Base-by-base conservation (phyloP, 2,797 vertebrate species). In the Glyptemys insculpta region DNA sequence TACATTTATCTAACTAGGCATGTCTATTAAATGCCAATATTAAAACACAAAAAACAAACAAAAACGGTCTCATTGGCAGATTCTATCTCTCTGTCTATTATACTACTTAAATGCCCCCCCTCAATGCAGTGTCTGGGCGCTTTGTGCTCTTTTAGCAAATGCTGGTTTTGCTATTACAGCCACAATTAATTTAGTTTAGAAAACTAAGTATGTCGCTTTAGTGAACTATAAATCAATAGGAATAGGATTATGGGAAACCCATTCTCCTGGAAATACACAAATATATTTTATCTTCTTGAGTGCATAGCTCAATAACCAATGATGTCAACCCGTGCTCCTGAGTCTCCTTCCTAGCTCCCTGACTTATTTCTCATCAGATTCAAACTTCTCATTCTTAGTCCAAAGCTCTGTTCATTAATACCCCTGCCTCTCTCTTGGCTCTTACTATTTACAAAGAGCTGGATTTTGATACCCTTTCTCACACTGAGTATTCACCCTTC, bases 181-280 rank as follows among this genome's bases (percentile, higher is more conserved):
- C 10, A 83, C 85, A 83, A 83, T 81, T 37, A 92, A 91, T 96
- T 87, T 41, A 88, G 47, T 90, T 94, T 94, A 92, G 86, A 95
- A 94, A 95, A 93, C 78, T 81, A 95, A 92, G 86, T 94, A 83
- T 90, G 93, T 87, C 88, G 90, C 34, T 91, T 94, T 92, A 94
- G 37, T 87, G 87, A 3, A 87, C 85, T 88, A 92, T 41, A 85
- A 82, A 96, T 96, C 93, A 95, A 95, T 97, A 94, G 54, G 82
- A 89, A 89, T 59, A 90, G 94, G 97, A 92, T 97, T 97, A 96
- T 97, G 97, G 97, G 96, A 97, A 97, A 95, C 79, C 27, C 74
- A 87, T 90, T 95, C 95, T 96, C 95, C 94, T 96, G 96, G 95
- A 97, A 97, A 92, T 81, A 86, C 68, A n/a, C 82, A 74, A 50